Evolutionary conservation across 2,113 vertebrate genomes (phyloP), one percentile per base, ranked within the genome.

Genomic region (Chloropsis hardwickii): DNA sequence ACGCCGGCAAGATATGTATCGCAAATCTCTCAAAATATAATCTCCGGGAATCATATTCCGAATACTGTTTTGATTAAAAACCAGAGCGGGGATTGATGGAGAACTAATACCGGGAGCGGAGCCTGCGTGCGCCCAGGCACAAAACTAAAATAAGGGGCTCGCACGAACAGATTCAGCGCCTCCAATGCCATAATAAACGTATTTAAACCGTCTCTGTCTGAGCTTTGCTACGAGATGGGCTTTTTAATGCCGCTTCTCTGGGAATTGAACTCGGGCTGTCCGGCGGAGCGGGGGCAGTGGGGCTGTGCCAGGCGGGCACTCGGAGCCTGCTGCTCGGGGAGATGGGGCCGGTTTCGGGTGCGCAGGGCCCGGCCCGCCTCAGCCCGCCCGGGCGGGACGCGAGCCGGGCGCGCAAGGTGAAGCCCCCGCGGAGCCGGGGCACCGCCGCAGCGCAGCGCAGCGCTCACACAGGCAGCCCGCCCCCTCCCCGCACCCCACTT

Each of bases 1-100:
- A 97, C 82, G 71, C 91, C 71, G 76, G 93, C 95, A 92, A 98
- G 94, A 97, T 97, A 97, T 88, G 97, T 98, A 97, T 98, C 92
- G 91, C 97, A 98, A 98, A 98, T 98, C 98, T 98, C 95, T 97
- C 97, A 94, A 97, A 95, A 96, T 98, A 98, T 98, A 98, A 99
- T 99, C 98, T 98, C 97, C 92, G 54, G 94, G 96, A 98, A 98
- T 98, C 98, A 97, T 98, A 98, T 98, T 98, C 97, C 91, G 97
- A 98, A 98, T 98, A 98, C 97, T 98, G 96, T 98, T 98, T 98
- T 99, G 98, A 98, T 98, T 98, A 98, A 99, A 97, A 97, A 96
- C 82, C 86, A 95, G 90, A 97, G 94, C 92, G 39, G 90, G 96
- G 97, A 96, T 94, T 91, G 93, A 93, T 66, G 81, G 79, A 90